Base-by-base conservation (phyloP, 2,797 vertebrate genomes). In the Microchirus variegatus region DNA sequence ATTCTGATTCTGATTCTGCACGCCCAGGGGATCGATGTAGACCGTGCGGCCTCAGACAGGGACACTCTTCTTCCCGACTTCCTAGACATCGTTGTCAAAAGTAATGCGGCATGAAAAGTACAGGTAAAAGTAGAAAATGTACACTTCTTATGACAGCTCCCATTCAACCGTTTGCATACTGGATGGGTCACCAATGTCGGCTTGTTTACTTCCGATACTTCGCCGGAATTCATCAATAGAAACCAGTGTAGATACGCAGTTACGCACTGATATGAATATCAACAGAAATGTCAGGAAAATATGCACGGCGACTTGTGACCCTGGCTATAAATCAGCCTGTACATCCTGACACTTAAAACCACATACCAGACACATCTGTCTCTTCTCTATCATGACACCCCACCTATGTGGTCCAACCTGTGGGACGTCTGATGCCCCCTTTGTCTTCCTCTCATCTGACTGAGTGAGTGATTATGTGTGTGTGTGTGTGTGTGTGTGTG, bases 331-430 rank as follows among this genome's bases (percentile, higher is more conserved):
- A 66, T 56, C 42, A 62, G 36, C 26, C 44, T 26, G 53, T 56
- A 46, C 49, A 70, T 58, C 57, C 41, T 48, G 40, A 79, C 31
- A 48, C 37, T n/a, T 52, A 19, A 71, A 69, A 54, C 50, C 81
- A 49, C 78, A 83, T 66, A 59, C 70, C 45, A 61, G 70, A 79
- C 77, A 73, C 81, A 83, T 89, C 84, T 83, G 78, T 81, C 82
- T 83, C 59, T 57, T 77, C 70, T 81, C 70, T 69, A 41, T 61
- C 62, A 53, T 71, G 80, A 78, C 61, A 76, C 64, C 75, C 82
- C 77, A 75, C 77, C 82, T 80, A 79, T 87, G 84, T 80, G 85
- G 80, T 88, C 85, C 79, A 77, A 76, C 81, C 75, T 82, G 61
- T 83, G 79, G 81, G 84, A 80, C 60, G 81, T 52, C 63, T 57